Percentiles rank a stretch among this genome's conserved stretches.
Evolutionary conservation across 2,113 vertebrate genomes (phyloP).

Genomic region (Thymallus thymallus): DNA sequence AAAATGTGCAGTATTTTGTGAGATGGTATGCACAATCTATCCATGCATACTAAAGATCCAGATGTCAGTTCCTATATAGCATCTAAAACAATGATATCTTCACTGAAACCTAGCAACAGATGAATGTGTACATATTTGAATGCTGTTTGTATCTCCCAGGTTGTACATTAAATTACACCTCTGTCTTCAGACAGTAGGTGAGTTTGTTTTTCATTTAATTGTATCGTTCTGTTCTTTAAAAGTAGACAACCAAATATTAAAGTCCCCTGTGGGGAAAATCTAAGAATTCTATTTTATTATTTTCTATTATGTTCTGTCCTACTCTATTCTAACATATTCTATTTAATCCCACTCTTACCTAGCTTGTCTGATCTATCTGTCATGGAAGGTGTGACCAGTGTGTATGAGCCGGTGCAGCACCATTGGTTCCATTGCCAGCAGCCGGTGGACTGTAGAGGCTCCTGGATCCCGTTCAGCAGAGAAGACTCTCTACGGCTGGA

Average conservation of each 20-base stretch:
- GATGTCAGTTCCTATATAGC: too few species aligned
- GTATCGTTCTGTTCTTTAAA: neutral
- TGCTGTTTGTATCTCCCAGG: too few species aligned
- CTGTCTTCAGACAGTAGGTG: neutral
- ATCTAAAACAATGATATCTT: too few species aligned
- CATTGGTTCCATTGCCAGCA: conserved; percentile 83
- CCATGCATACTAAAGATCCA: too few species aligned
- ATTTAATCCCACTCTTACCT: neutral
- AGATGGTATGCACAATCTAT: too few species aligned
- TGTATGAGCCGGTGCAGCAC: conserved; percentile 72
- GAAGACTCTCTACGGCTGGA: conserved; percentile 80
- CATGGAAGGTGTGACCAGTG: conserved; percentile 24
- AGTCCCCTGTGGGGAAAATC: too few species aligned
- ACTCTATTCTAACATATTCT: neutral
- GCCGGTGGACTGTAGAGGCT: conserved; percentile 58
- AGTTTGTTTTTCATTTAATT: neutral
- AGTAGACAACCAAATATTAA: too few species aligned
- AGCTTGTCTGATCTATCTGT: conserved; percentile 36
- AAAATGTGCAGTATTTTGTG: too few species aligned
- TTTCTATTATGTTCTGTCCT: neutral
- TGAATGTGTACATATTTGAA: too few species aligned
- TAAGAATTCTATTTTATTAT: neutral
- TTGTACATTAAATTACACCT: neutral
- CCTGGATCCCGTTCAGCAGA: conserved; percentile 79
- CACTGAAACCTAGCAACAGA: too few species aligned